Base-by-base conservation (phyloP, 2,888 invertebrate species). In the Pyrrhosoma nymphula region DNA sequence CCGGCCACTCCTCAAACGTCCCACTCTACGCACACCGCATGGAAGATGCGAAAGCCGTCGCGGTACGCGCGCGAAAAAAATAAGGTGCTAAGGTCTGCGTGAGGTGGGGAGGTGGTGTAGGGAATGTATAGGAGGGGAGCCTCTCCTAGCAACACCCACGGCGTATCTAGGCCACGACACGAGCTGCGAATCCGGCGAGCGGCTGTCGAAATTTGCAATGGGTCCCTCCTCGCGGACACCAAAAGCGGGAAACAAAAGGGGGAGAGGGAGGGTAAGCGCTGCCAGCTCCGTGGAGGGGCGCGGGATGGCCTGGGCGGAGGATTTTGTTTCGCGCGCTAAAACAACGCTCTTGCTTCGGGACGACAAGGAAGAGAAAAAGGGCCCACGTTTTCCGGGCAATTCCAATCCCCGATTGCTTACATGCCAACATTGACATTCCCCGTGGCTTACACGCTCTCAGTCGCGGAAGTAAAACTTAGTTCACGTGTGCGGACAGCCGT, bases 121-220 rank as follows among this genome's bases (percentile, higher is more conserved):
- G 82, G 82, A 23, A 20, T 14, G 18, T 26, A n/a, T 3, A 12
- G 35, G 35, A 35, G 30, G 30, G 82, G 82, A 82, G 82, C 26
- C 82, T 93, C 69, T 93, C 47, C 69, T 93, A 69, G 69, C 69
- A 69, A 93, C 93, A 69, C 75, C 93, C 93, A 93, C 69, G 69
- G 69, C 26, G 69, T 93, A 93, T 93, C 93, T 93, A 93, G 93
- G 93, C 93, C 93, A 93, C 93, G 91, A 39, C 60, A n/a, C 12
- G 39, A 26, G 69, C 47, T 47, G 93, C 93, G 93, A 69, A 93
- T 69, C n/a, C 91, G 91, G 60, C 39, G 63, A 30, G 47, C 26
- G 56, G n/a, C 93, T 93, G 93, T 93, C 93, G 93, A 93, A 93
- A 93, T 93, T 93, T 47, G 93, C 93, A 69, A 60, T 63, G 35